phyloP scores from a whole-genome alignment of 35 echinoderm and acorn worm genomes.

The Stichopus chloronotus region DNA sequence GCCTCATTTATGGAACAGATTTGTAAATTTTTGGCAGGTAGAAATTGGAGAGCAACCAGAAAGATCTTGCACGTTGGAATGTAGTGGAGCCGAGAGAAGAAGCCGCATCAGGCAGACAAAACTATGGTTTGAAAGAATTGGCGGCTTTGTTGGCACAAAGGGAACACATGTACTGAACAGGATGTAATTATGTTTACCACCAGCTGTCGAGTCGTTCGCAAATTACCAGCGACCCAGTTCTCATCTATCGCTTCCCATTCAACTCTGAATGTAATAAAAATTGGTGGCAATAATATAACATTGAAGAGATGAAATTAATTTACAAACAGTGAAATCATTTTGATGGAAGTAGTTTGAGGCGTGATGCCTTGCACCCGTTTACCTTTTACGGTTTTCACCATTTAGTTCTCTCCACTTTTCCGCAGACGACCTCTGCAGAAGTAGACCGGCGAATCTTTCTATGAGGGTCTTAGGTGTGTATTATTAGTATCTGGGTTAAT shows the following conservation, averaged over 20 bases:
- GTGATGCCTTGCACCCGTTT: not conserved
- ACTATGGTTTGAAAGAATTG: no score
- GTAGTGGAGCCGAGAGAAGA: no score
- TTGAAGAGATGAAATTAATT: not conserved
- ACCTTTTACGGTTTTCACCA: not conserved
- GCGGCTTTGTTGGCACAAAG: no score
- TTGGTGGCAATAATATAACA: not conserved
- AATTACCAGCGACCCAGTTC: not conserved
- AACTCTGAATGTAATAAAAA: not conserved
- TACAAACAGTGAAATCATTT: constrained; percentile 5
- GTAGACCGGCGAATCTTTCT: not conserved
- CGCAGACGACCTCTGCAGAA: not conserved
- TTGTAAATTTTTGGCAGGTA: no score
- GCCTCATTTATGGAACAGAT: no score
- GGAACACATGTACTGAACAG: not conserved
- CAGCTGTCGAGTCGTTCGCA: not conserved
- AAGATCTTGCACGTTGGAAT: no score
- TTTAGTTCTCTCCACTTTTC: not conserved
- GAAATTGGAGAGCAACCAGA: no score
- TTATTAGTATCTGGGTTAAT: constrained; percentile 55
- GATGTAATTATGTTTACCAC: not conserved
- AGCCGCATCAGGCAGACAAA: no score
- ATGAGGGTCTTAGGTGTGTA: constrained; percentile 29
- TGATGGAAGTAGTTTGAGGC: not conserved
- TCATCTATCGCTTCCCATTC: not conserved